Conservation (phyloP, 2,113 vertebrate genomes). For the Hemicordylus capensis region DNA sequence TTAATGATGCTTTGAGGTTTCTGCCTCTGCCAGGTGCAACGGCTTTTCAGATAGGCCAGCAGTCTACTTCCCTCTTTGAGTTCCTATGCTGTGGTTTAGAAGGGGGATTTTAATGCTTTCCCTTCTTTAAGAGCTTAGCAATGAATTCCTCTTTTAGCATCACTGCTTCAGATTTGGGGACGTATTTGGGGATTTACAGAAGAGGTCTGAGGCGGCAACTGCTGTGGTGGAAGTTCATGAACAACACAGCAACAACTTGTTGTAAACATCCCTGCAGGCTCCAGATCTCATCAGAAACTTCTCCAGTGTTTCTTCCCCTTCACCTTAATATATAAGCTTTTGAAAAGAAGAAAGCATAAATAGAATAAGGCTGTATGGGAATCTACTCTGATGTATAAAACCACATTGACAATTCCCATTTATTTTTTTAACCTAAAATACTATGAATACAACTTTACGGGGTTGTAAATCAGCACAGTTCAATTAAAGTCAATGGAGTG, state of each 20-base stretch:
- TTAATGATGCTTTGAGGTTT: slow-evolving; percentile 12
- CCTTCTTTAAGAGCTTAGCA: background rate
- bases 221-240: background rate
- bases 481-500: background rate
- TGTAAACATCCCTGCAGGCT: background rate
- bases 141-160: slow-evolving; percentile 20
- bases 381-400: background rate
- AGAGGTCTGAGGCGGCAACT: background rate
- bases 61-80: slow-evolving; percentile 13
- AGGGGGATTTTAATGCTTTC: slow-evolving; percentile 1
- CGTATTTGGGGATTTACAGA: slow-evolving; percentile 2
- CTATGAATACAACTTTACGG: background rate
- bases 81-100: slow-evolving; percentile 7
- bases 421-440: background rate
- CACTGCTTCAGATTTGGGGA: background rate
- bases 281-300: slow-evolving; percentile 1
- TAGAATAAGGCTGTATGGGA: background rate
- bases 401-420: background rate
- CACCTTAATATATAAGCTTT: background rate
- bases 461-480: background rate
- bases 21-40: slow-evolving; percentile 20
- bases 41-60: background rate
- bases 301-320: background rate
- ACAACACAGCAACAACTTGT: background rate
- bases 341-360: background rate